Evolutionary conservation across 1,140 invertebrate genomes (phyloP).

Genomic region (Leptinotarsa lineolata): DNA sequence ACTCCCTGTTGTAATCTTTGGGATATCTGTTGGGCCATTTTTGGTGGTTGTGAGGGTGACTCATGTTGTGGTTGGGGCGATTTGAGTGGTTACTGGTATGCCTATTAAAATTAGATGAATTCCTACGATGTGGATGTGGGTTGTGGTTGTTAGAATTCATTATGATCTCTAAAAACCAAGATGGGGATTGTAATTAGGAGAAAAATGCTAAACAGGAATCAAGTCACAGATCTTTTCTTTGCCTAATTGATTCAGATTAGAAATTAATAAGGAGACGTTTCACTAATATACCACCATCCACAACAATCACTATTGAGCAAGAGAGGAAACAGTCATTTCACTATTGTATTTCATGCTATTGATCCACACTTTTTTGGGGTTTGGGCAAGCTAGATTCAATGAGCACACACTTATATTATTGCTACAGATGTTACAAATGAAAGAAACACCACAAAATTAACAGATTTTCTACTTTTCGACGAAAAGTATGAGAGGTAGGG

Average conservation of each 20-base stretch:
- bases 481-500: constrained; percentile 20
- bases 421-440: background rate
- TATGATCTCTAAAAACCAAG: constrained; percentile 23
- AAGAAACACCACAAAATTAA: constrained; percentile 18
- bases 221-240: background rate
- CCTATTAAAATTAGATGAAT: constrained; percentile 53
- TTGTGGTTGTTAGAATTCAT: constrained; percentile 56
- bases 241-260: background rate
- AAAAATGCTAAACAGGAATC: background rate
- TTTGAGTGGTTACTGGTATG: constrained; percentile 50
- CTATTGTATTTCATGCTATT: constrained; percentile 27
- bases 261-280: background rate
- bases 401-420: constrained; percentile 6
- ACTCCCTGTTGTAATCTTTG: constrained; percentile 54
- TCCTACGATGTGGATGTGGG: constrained; percentile 52
- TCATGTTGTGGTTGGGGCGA: constrained; percentile 43
- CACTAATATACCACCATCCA: constrained; percentile 16
- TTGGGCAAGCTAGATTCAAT: background rate
- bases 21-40: constrained; percentile 54
- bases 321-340: constrained; percentile 27
- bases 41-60: constrained; percentile 48
- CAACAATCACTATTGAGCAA: constrained; percentile 28
- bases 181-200: background rate
- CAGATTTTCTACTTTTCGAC: constrained; percentile 4
- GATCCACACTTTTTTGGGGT: constrained; percentile 6